Percentiles rank a stretch among this genome's conserved stretches.
These are phyloP conservation scores for Etheostoma spectabile DNA, from an alignment of 2,113 vertebrate genomes.

Conservation along the genomic window DNA sequence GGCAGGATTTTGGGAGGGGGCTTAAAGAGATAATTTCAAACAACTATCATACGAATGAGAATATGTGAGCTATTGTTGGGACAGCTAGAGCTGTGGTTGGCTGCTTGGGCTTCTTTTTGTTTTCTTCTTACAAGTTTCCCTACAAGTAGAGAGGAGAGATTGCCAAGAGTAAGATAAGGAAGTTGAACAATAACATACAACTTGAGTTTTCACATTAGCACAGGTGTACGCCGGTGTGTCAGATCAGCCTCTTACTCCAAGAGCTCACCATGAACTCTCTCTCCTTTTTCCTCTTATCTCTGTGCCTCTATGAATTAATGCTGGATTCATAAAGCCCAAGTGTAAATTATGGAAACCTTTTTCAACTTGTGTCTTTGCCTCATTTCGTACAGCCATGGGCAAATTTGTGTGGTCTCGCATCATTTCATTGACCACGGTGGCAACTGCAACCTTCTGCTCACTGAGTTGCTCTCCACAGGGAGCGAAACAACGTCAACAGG, in stretches of 20 bases:
- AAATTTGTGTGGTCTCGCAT: neutral
- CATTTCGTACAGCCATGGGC: neutral
- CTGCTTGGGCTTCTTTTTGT: neutral
- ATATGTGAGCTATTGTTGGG: neutral
- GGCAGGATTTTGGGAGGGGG: no score
- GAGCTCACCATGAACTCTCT: neutral
- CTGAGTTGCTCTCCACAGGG: neutral
- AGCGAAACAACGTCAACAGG: neutral
- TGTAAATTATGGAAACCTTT: neutral
- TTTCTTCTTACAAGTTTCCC: neutral
- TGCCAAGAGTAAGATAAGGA: neutral
- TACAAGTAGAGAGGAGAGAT: neutral
- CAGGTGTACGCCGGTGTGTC: neutral
- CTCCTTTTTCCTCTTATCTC: neutral
- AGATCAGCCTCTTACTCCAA: neutral
- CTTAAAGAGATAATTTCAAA: no score
- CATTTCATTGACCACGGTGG: neutral
- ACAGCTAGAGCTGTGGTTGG: neutral
- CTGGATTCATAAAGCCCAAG: neutral
- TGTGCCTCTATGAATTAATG: neutral
- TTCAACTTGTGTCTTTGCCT: neutral
- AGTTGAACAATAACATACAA: neutral
- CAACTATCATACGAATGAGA: no score
- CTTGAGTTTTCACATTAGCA: neutral
- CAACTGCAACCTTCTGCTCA: neutral